Evolutionary conservation across 2,888 invertebrate genomes (phyloP).

Genomic region (Cephus pygmeus): DNA sequence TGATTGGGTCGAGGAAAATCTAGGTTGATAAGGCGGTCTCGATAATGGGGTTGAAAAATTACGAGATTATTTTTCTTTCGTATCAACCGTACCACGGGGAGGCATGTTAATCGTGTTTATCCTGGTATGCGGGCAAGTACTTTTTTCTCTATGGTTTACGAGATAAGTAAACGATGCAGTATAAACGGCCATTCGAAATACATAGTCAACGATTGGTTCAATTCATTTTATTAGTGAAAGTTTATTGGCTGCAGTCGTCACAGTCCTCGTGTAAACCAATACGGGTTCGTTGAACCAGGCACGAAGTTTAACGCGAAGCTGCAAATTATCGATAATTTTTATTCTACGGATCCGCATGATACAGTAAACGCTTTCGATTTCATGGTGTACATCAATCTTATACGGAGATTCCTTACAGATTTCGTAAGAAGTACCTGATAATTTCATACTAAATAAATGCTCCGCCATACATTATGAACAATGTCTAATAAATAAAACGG

Average conservation of each 20-base stretch:
- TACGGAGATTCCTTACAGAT: neutral
- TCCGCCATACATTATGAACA: too few relatives aligned
- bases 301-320: neutral
- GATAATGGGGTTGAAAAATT: neutral
- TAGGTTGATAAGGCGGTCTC: neutral
- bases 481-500: too few relatives aligned
- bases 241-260: constrained; percentile 13
- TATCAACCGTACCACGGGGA: neutral
- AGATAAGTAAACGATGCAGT: neutral
- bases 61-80: neutral
- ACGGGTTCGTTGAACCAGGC: neutral
- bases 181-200: neutral
- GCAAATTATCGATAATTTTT: neutral
- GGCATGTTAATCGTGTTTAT: neutral
- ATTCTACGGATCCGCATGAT: neutral
- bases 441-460: too few relatives aligned
- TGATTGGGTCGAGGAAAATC: neutral
- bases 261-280: neutral
- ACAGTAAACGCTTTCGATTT: neutral
- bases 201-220: constrained; percentile 27
- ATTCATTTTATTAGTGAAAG: constrained; percentile 38
- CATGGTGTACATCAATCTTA: neutral
- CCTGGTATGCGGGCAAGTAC: neutral
- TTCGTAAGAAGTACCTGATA: neutral
- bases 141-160: constrained; percentile 1